Evolutionary conservation across 2,797 vertebrate genomes (phyloP).

Genomic region (Falco rusticolus): DNA sequence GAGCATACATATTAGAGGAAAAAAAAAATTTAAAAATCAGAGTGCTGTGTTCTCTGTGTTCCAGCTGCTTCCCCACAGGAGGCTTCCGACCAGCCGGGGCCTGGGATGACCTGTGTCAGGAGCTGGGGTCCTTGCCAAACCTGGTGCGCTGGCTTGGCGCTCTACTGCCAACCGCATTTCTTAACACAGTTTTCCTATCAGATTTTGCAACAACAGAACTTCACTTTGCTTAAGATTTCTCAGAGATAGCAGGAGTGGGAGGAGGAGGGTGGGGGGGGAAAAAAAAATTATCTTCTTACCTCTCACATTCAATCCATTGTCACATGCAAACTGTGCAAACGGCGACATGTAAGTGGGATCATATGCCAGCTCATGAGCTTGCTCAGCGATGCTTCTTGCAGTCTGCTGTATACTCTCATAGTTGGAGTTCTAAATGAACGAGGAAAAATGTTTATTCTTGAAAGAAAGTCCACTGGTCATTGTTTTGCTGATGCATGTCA

Average conservation of each 20-base stretch:
- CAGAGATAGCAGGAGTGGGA: background rate
- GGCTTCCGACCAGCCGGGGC: background rate
- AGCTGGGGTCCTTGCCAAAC: background rate
- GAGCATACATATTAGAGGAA: background rate
- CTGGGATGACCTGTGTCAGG: background rate
- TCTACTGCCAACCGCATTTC: background rate
- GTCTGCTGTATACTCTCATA: slow-evolving; percentile 98
- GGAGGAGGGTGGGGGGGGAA: background rate
- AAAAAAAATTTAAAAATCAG: background rate
- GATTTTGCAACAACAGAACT: background rate
- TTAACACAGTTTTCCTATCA: background rate
- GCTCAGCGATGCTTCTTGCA: slow-evolving; percentile 94
- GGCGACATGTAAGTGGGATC: slow-evolving; percentile 99
- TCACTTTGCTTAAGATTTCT: background rate
- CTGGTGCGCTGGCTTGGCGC: rapidly evolving
- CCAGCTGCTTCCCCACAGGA: slow-evolving; percentile 26
- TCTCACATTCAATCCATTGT: slow-evolving; percentile 97
- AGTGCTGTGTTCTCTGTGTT: background rate
- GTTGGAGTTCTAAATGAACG: slow-evolving; percentile 87
- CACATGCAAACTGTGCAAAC: slow-evolving; percentile 97
- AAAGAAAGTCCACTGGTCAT: rapidly evolving
- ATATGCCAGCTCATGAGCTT: slow-evolving; percentile 96
- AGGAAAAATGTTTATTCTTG: background rate
- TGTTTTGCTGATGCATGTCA: rapidly evolving
- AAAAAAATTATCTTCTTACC: slow-evolving; percentile 77